Percentiles rank a stretch among this genome's conserved stretches.
phyloP scores from a whole-genome alignment of 2,888 invertebrate genomes.

The Glaucopsyche alexis region DNA sequence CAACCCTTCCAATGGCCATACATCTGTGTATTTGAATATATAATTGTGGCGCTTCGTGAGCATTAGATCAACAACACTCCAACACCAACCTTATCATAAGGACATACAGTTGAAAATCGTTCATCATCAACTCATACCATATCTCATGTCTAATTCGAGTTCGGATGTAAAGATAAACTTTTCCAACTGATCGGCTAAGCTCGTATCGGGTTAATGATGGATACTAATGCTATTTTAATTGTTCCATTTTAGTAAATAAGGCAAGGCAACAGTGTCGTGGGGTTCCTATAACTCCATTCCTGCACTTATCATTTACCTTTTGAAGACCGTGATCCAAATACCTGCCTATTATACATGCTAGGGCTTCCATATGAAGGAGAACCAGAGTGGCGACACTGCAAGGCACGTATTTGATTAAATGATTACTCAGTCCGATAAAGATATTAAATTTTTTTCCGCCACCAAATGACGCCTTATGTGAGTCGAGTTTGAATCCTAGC shows the following conservation, averaged over 20 bases:
- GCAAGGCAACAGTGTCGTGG: too few species aligned
- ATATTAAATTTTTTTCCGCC: too few species aligned
- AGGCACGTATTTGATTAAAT: too few species aligned
- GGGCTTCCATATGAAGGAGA: too few species aligned
- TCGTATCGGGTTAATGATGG: constrained; percentile 22
- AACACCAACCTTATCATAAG: constrained; percentile 55
- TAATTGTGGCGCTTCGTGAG: constrained; percentile 58
- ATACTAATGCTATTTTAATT: constrained; percentile 10
- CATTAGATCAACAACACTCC: constrained; percentile 72
- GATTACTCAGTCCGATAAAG: too few species aligned
- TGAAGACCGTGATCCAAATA: too few species aligned
- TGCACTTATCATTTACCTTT: too few species aligned
- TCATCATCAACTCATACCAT: constrained; percentile 30
- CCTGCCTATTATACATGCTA: too few species aligned
- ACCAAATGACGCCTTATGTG: too few species aligned
- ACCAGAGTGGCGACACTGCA: too few species aligned
- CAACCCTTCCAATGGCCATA: constrained; percentile 43
- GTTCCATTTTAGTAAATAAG: background rate
- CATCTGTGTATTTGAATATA: constrained; percentile 48
- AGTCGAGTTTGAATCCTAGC: too few species aligned
- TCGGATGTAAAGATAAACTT: constrained; percentile 24
- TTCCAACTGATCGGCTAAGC: constrained; percentile 11
- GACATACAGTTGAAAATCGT: constrained; percentile 29
- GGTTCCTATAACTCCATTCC: too few species aligned
- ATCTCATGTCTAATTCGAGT: constrained; percentile 29